Base-by-base conservation (phyloP, 2,113 vertebrate species). In the Uropsilus gracilis region DNA sequence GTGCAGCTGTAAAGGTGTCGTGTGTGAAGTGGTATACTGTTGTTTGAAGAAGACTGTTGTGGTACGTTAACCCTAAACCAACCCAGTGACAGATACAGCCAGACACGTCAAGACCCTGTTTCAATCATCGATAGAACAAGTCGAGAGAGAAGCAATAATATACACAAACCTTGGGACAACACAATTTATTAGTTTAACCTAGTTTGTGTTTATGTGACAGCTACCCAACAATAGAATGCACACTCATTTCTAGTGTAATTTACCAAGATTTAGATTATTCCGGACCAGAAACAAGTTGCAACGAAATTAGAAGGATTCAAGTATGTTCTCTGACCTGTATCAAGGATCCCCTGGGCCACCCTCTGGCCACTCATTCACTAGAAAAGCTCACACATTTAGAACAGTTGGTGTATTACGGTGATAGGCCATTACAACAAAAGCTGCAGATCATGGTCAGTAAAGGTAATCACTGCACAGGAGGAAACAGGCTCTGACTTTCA, bases 1-100 rank as follows among this genome's bases (percentile, higher is more conserved):
- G 10, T 64, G 30, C 4, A 12, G 0, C 10, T 39, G 16, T 16
- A 9, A 78, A 30, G 34, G 26, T 20, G 12, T 18, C 75, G 0
- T 5, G 5, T 30, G 28, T 42, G 26, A 42, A 50, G 17, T 59
- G 37, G 9, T 22, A 2, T 50, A 18, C 46, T 17, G 4, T 55
- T 42, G 17, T 82, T 34, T 73, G 59, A 93, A 48, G 9, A n/a
- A 30, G 68, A 63, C 32, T 22, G 6, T 17, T 22, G 6, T 17
- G 68, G 5, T 16, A 34, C 16, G 11, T 37, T 61, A 73, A 26
- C 44, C 26, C 53, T 42, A 48, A 64, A 14, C 34, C 39, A 76
- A 4, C 39, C 13, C 18, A 5, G 44, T 24, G 39, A 37, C 30
- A 50, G 37, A 44, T 64, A 22, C 24, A 18, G 12, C 48, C 3